A percentile compares a stretch with the other conserved stretches of the same genome.
These are phyloP conservation scores for Neoascia interrupta DNA, from an alignment of 2,888 invertebrate species.

Conservation along the genomic window DNA sequence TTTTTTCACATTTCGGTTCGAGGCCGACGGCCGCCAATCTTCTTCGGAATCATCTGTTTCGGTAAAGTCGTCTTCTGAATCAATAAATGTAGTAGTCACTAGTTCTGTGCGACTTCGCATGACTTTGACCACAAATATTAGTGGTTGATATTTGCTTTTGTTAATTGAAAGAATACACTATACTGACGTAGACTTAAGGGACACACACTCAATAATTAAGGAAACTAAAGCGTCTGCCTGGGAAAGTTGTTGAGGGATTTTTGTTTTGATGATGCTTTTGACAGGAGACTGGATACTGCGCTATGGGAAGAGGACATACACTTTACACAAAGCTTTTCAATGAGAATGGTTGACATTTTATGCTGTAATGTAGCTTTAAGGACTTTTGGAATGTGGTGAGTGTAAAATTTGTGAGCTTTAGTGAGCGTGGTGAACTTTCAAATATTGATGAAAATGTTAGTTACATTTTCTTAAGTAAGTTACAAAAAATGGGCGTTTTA, in stretches of 20 bases:
- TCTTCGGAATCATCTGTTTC: constrained; percentile 79
- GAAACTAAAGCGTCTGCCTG: constrained; percentile 64
- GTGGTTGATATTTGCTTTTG: not conserved
- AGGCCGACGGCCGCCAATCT: constrained; percentile 78
- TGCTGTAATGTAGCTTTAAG: constrained; percentile 28
- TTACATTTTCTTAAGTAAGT: no score
- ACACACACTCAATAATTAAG: constrained; percentile 29
- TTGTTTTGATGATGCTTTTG: constrained; percentile 62
- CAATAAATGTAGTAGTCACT: constrained; percentile 79
- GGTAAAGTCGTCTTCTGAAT: constrained; percentile 78
- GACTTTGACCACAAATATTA: constrained; percentile 20
- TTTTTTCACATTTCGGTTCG: constrained; percentile 71
- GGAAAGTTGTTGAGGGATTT: constrained; percentile 44
- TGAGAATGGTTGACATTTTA: constrained; percentile 16
- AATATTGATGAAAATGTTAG: no score
- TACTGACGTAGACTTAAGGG: constrained; percentile 42
- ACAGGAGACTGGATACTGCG: constrained; percentile 56
- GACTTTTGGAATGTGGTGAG: constrained; percentile 1
- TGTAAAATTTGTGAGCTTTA: constrained; percentile 1
- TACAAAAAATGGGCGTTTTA: no score
- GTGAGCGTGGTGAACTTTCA: not conserved
- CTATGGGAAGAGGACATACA: constrained; percentile 7
- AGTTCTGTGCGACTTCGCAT: constrained; percentile 80
- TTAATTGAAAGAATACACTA: no score
- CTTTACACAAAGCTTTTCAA: constrained; percentile 26